Percentiles rank a stretch among this genome's conserved stretches.
Evolutionary conservation across 2,888 invertebrate genomes (phyloP).

Genomic region (Erynnis tages): DNA sequence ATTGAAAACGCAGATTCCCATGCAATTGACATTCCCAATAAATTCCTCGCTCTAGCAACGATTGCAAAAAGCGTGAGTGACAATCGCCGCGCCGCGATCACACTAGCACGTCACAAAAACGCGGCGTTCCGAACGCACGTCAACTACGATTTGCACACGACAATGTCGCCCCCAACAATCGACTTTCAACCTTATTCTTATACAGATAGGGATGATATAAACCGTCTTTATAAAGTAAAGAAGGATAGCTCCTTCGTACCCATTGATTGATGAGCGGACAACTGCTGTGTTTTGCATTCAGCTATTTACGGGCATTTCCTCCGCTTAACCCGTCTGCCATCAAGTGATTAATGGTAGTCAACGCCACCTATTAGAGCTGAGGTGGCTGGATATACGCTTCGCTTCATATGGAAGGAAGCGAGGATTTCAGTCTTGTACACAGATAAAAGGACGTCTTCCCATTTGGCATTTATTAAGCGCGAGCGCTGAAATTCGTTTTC

Average conservation of each 20-base stretch:
- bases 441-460: conserved; percentile 35
- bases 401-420: conserved; percentile 45
- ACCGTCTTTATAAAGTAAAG: neutral
- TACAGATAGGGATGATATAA: neutral
- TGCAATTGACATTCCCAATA: conserved; percentile 21
- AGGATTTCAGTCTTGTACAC: conserved; percentile 39
- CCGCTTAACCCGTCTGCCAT: conserved; percentile 72
- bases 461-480: conserved; percentile 30
- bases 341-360: conserved; percentile 69
- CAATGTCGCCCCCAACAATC: neutral
- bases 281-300: conserved; percentile 78
- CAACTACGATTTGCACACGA: conserved; percentile 1
- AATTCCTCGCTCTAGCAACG: conserved; percentile 14
- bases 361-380: conserved; percentile 54
- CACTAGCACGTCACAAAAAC: conserved; percentile 19
- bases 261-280: conserved; percentile 78
- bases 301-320: conserved; percentile 80
- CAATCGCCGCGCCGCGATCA: conserved; percentile 22
- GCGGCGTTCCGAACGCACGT: conserved; percentile 14
- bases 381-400: conserved; percentile 53
- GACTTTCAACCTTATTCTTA: conserved; percentile 4
- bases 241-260: conserved; percentile 28
- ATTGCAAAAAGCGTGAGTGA: conserved; percentile 20
- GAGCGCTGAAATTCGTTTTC: conserved; percentile 17
- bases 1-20: conserved; percentile 10